These are phyloP conservation scores for Drosophila funebris DNA, from an alignment of 1,140 invertebrate genomes.

Conservation along the genomic window DNA sequence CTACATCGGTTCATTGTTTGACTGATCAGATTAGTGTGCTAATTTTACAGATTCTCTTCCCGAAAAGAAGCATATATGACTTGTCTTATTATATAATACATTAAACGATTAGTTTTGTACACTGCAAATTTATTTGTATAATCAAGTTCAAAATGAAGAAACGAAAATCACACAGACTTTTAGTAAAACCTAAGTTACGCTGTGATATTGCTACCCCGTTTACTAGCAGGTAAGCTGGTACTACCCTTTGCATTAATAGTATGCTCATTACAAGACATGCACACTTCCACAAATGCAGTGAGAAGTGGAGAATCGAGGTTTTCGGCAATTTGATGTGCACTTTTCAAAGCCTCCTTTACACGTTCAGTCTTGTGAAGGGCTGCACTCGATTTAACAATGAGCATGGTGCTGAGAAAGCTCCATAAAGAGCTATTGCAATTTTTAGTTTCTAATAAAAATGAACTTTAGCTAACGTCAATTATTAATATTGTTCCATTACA, in stretches of 20 bases:
- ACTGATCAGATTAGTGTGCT: no score
- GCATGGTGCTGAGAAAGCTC: constrained; percentile 56
- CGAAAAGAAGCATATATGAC: no score
- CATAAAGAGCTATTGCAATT: constrained; percentile 67
- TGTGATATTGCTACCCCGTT: constrained; percentile 12
- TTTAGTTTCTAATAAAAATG: constrained; percentile 45
- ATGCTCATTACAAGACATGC: constrained; percentile 54
- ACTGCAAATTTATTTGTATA: background rate
- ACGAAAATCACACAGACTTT: background rate
- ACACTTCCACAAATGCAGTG: constrained; percentile 44
- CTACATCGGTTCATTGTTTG: no score
- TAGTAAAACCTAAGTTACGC: background rate
- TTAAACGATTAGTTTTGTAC: background rate
- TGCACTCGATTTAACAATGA: constrained; percentile 66
- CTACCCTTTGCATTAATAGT: constrained; percentile 43
- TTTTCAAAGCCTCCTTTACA: constrained; percentile 44
- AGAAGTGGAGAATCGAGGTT: constrained; percentile 34
- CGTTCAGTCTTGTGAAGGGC: constrained; percentile 64
- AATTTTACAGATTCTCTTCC: no score
- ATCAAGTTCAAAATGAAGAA: background rate
- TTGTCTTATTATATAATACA: background rate
- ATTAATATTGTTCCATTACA: background rate
- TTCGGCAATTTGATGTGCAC: constrained; percentile 35
- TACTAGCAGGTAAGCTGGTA: constrained; percentile 6
- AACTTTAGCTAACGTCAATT: background rate